Percentiles rank a stretch among this genome's conserved stretches.
phyloP scores from a whole-genome alignment of 2,113 vertebrate species.

The Nestor notabilis region DNA sequence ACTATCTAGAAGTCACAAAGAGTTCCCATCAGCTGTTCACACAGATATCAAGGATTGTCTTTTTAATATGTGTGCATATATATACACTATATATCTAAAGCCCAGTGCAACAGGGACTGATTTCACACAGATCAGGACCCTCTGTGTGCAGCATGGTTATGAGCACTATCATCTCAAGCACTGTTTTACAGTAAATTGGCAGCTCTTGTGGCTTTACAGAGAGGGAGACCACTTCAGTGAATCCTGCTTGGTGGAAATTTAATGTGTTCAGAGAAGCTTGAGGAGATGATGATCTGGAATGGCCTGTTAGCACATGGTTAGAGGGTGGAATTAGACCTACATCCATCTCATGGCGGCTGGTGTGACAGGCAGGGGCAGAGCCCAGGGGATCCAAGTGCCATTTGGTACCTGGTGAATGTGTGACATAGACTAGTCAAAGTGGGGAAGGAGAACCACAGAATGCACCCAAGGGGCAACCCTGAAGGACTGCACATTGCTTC shows the following conservation, averaged over 20 bases:
- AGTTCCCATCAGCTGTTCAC: background rate
- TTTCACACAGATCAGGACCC: background rate
- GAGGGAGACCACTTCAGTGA: background rate
- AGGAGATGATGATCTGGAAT: background rate
- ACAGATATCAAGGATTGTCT: background rate
- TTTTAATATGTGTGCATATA: background rate
- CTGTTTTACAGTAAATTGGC: background rate
- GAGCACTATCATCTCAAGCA: background rate
- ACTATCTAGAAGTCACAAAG: background rate
- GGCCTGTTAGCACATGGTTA: background rate
- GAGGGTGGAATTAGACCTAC: background rate
- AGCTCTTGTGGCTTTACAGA: background rate
- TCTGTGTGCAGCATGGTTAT: background rate
- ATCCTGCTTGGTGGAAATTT: background rate
- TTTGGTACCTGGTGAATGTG: background rate
- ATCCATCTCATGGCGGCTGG: background rate
- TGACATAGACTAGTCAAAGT: background rate
- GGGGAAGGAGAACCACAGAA: background rate
- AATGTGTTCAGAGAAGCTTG: background rate
- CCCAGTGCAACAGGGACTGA: background rate
- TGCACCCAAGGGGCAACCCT: background rate
- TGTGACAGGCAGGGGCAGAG: background rate
- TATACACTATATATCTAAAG: background rate
- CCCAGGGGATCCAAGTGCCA: background rate
- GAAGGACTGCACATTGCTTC: background rate